phyloP scores from a whole-genome alignment of 2,888 invertebrate species.

The Rhabditophanes sp. region DNA sequence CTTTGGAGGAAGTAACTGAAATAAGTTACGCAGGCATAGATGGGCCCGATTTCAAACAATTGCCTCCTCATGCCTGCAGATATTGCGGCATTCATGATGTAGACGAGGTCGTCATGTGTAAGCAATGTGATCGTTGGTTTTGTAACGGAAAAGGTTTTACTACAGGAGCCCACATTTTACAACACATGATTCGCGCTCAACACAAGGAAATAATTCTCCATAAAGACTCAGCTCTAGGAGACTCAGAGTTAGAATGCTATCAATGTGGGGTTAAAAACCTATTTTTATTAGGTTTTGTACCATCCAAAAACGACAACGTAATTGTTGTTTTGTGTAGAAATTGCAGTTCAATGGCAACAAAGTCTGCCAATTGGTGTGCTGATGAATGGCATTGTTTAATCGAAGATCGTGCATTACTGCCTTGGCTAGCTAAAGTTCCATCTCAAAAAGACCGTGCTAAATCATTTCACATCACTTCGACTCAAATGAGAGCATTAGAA shows the following conservation, averaged over 20 bases:
- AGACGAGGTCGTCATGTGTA: slow-evolving; percentile 90
- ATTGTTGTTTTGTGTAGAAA: slow-evolving; percentile 64
- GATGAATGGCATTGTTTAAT: slow-evolving; percentile 51
- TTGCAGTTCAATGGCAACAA: too few relatives aligned
- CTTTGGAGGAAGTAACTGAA: too few relatives aligned
- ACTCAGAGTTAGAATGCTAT: slow-evolving; percentile 92
- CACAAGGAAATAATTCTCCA: slow-evolving; percentile 97
- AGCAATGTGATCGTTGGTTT: slow-evolving; percentile 97
- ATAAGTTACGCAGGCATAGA: too few relatives aligned
- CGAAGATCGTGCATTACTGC: slow-evolving; percentile 82
- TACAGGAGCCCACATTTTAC: slow-evolving; percentile 73
- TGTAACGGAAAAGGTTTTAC: slow-evolving; percentile 69
- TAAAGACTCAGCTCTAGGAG: slow-evolving; percentile 86
- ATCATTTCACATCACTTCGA: slow-evolving; percentile 85
- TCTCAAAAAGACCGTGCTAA: slow-evolving; percentile 85
- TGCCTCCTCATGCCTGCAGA: too few relatives aligned
- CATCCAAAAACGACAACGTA: slow-evolving; percentile 58
- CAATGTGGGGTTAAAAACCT: slow-evolving; percentile 98
- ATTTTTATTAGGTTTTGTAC: slow-evolving; percentile 93
- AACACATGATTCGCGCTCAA: slow-evolving; percentile 93
- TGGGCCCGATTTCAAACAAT: too few relatives aligned
- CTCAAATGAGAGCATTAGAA: slow-evolving; percentile 90
- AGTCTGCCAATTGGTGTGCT: slow-evolving; percentile 87
- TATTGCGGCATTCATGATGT: slow-evolving; percentile 98
- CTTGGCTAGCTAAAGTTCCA: slow-evolving; percentile 95